Percentiles rank a stretch among this genome's conserved stretches.
Evolutionary conservation across 2,888 invertebrate genomes (phyloP).

Genomic region (Chymomyza amoena): DNA sequence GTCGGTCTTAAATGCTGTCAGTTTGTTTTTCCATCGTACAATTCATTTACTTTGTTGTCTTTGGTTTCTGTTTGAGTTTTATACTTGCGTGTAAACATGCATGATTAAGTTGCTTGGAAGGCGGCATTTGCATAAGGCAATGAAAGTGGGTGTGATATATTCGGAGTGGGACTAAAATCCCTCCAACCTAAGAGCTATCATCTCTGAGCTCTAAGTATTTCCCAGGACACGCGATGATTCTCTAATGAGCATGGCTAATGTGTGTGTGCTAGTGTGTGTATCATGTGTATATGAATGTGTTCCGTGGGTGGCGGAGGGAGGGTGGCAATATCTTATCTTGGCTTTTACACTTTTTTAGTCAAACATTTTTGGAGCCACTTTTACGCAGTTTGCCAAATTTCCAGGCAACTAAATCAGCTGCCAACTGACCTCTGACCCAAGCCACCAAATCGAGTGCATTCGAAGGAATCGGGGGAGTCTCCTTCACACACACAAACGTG

Average conservation of each 20-base stretch:
- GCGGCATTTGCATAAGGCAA: slow-evolving; percentile 52
- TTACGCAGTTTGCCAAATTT: not conserved
- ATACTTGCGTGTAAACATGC: slow-evolving; percentile 69
- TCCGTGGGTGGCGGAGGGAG: not conserved
- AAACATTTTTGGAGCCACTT: not conserved
- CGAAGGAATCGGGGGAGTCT: not conserved
- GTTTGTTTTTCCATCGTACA: slow-evolving; percentile 22
- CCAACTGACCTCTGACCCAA: slow-evolving; percentile 40
- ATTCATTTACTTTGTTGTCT: slow-evolving; percentile 49
- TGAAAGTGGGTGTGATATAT: slow-evolving; percentile 8
- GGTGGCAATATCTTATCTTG: slow-evolving; percentile 39
- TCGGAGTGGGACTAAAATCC: slow-evolving; percentile 32
- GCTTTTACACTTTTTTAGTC: slow-evolving; percentile 52
- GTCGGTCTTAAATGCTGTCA: not conserved
- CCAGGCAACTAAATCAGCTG: slow-evolving; percentile 15
- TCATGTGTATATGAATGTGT: slow-evolving; percentile 20
- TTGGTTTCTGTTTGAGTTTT: slow-evolving; percentile 56
- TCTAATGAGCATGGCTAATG: slow-evolving; percentile 23
- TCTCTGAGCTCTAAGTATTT: not conserved
- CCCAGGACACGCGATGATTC: not conserved
- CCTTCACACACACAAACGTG: slow-evolving; percentile 34
- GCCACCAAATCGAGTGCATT: not conserved
- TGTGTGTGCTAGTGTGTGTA: not conserved
- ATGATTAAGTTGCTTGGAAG: slow-evolving; percentile 61
- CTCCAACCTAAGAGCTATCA: slow-evolving; percentile 9